A percentile compares a stretch with the other conserved stretches of the same genome.
Conservation (phyloP, 2,797 vertebrate species). For the Brachymystax lenok region DNA sequence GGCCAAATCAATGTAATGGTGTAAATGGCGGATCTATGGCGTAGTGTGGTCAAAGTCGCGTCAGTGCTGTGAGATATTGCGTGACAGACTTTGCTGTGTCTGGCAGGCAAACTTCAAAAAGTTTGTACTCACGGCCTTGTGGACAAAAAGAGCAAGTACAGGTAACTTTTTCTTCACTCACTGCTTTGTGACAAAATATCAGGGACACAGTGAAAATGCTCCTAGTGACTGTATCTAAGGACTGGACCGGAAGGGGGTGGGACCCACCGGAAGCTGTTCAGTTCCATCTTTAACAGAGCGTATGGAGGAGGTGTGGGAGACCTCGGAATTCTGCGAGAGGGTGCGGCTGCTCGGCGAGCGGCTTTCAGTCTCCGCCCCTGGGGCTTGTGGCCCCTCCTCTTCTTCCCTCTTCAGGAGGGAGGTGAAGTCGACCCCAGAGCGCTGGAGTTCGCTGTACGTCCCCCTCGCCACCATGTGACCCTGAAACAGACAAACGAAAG, state of each 20-base stretch:
- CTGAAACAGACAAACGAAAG: constrained; percentile 65
- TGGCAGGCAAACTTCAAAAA: neutral
- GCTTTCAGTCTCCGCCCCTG: constrained; percentile 47
- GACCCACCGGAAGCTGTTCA: constrained; percentile 80
- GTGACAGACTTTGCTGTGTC: too few species aligned
- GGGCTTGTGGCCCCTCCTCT: constrained; percentile 76
- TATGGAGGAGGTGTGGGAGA: constrained; percentile 82
- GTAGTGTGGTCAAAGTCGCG: too few species aligned
- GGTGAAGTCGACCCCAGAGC: constrained; percentile 90
- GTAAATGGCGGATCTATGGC: too few species aligned
- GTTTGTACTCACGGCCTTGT: neutral
- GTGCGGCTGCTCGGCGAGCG: constrained; percentile 72
- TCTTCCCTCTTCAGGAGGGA: constrained; percentile 84
- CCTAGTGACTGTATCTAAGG: neutral
- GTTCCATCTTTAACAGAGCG: constrained; percentile 82
- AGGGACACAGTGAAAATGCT: neutral
- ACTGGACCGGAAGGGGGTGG: neutral
- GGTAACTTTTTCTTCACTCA: neutral
- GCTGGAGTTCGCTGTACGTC: constrained; percentile 85
- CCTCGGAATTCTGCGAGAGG: constrained; percentile 83
- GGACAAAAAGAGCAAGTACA: constrained; percentile 5
- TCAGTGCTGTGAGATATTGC: too few species aligned
- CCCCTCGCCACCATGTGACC: constrained; percentile 89
- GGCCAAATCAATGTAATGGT: too few species aligned
- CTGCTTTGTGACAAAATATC: neutral